Conservation (phyloP, 2,888 invertebrate genomes). For the Rotaria macrura region DNA sequence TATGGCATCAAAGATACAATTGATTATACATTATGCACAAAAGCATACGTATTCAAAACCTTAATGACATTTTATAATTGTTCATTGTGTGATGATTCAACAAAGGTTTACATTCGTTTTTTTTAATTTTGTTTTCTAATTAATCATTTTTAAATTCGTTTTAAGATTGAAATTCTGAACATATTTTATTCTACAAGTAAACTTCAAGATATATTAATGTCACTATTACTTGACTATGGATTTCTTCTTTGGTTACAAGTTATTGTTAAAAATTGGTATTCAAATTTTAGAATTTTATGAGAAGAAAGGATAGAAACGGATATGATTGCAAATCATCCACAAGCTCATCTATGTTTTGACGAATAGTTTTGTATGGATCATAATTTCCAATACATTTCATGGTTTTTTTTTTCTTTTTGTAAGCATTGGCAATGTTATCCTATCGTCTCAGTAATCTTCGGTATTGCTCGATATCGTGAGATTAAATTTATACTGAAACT, state of each 20-base stretch:
- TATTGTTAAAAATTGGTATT: neutral
- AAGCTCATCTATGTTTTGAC: no score
- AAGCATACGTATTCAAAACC: neutral
- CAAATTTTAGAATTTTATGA: no score
- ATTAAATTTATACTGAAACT: no score
- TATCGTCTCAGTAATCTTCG: no score
- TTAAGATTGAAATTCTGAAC: neutral
- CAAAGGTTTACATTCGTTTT: neutral
- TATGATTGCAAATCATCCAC: no score
- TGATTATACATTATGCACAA: neutral
- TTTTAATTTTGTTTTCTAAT: neutral
- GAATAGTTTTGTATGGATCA: no score
- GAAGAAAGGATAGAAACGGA: no score
- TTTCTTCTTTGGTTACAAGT: neutral
- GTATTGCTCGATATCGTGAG: no score
- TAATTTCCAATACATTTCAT: no score
- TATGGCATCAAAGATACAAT: neutral
- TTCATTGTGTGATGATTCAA: neutral
- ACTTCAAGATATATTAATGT: neutral
- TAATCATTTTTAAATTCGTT: neutral
- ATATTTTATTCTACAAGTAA: neutral
- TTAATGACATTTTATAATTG: conserved; percentile 9
- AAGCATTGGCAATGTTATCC: no score
- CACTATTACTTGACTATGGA: neutral
- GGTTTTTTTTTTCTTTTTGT: no score